These are phyloP conservation scores for Anorthoa munda DNA, from an alignment of 2,888 invertebrate genomes.

Conservation along the genomic window DNA sequence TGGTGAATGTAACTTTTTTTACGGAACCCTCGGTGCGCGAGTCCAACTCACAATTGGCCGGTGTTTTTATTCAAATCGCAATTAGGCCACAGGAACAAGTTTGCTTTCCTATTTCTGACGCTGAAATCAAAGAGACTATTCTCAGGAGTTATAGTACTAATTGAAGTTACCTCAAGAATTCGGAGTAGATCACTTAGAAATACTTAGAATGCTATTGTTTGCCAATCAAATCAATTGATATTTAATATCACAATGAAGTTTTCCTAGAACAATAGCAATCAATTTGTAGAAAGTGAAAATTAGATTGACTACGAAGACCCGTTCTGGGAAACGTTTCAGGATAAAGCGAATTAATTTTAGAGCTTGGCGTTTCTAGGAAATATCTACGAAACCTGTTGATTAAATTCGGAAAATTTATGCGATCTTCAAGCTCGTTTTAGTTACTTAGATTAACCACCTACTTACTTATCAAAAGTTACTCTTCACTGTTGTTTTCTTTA, in stretches of 20 bases:
- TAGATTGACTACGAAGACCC: not conserved
- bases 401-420: not conserved
- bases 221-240: constrained; percentile 17
- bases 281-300: not conserved
- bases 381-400: not conserved
- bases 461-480: too few species aligned
- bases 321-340: not conserved
- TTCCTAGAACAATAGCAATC: not conserved
- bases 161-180: constrained; percentile 20
- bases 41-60: too few species aligned
- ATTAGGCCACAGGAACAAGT: not conserved
- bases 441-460: too few species aligned
- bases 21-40: too few species aligned
- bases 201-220: not conserved
- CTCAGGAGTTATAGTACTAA: not conserved
- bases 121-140: constrained; percentile 14
- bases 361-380: not conserved
- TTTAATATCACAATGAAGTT: constrained; percentile 10
- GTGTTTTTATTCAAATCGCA: too few species aligned
- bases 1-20: too few species aligned
- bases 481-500: too few species aligned
- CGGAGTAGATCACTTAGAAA: not conserved
- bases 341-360: not conserved
- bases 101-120: not conserved
- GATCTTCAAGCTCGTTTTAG: not conserved